Evolutionary conservation across 2,797 vertebrate genomes (phyloP), one percentile per base, ranked within the genome.

Genomic region (Taeniopygia guttata): DNA sequence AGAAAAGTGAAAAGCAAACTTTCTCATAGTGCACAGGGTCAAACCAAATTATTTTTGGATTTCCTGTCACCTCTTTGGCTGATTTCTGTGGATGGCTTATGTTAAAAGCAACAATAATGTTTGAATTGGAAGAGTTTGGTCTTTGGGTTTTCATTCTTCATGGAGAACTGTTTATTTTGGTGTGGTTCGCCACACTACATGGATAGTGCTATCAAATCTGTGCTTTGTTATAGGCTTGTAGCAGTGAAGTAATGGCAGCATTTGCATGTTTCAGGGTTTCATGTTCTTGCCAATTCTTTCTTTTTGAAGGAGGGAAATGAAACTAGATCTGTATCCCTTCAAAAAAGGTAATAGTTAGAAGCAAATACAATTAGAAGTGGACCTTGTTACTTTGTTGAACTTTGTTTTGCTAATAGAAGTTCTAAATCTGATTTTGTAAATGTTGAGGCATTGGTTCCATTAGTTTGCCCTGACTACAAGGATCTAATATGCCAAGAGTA

Each of bases 91-190:
- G 81, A 97, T 96, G 93, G 88, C 94, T 98, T 95, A 96, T 95
- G 90, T 97, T 98, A 96, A 98, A 98, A 97, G 97, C 92, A 97
- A 97, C 94, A 97, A 88, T 93, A 93, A 96, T 97, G 94, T 98
- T 98, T 98, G 89, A 96, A 94, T 96, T 98, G 97, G 97, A 98
- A 95, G 58, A 45, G 46, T 64, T 93, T 96, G 91, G 89, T 93
- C 90, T 96, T 96, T n/a, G 85, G 79, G 85, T 96, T 97, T 96
- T 97, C 92, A 83, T 97, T 98, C 95, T 97, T 97, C 55, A 16
- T 34, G 78, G 93, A 96, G 89, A 97, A 96, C 96, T 97, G 96
- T 98, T 97, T 98, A 97, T 97, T 98, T 97, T 96, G 96, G 90
- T 98, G 97, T 96, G 97, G 97, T 97, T 97, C 3, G 22, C 97